Evolutionary conservation across 2,797 vertebrate species (phyloP).

Genomic region (Capromys pilorides): DNA sequence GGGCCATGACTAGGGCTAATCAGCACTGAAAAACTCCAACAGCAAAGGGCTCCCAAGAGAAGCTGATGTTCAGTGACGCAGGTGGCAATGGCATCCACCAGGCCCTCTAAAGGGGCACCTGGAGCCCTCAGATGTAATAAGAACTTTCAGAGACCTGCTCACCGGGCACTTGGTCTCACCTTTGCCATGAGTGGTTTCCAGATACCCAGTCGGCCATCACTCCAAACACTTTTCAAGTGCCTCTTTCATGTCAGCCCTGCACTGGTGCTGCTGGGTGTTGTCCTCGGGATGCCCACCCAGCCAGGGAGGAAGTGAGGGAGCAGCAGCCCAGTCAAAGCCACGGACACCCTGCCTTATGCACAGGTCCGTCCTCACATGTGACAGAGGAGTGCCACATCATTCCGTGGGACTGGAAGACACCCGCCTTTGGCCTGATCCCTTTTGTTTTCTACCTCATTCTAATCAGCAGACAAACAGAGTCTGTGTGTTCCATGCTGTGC

Average conservation of each 20-base stretch:
- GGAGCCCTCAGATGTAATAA: neutral
- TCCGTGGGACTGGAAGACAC: neutral
- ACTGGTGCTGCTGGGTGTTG: neutral
- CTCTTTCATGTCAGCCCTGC: neutral
- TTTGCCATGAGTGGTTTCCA: neutral
- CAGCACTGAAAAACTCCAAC: neutral
- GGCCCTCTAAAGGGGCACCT: neutral
- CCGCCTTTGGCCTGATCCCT: neutral
- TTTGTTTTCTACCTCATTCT: slow-evolving; percentile 52
- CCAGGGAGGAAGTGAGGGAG: neutral
- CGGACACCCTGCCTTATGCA: neutral
- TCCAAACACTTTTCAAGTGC: slow-evolving; percentile 46
- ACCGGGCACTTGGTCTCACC: neutral
- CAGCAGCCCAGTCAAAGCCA: neutral
- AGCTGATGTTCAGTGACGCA: neutral
- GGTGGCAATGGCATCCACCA: neutral
- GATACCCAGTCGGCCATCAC: neutral
- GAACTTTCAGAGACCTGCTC: neutral
- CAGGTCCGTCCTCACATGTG: neutral
- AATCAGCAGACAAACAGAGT: slow-evolving; percentile 66
- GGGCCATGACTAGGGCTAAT: neutral
- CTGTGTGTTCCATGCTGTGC: slow-evolving; percentile 2
- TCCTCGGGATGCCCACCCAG: neutral
- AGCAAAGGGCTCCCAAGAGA: neutral
- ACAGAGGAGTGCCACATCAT: neutral